A percentile compares a stretch with the other conserved stretches of the same genome.
These are phyloP conservation scores for Entomobrya multifasciata DNA, from an alignment of 2,888 invertebrate species.

Conservation along the genomic window DNA sequence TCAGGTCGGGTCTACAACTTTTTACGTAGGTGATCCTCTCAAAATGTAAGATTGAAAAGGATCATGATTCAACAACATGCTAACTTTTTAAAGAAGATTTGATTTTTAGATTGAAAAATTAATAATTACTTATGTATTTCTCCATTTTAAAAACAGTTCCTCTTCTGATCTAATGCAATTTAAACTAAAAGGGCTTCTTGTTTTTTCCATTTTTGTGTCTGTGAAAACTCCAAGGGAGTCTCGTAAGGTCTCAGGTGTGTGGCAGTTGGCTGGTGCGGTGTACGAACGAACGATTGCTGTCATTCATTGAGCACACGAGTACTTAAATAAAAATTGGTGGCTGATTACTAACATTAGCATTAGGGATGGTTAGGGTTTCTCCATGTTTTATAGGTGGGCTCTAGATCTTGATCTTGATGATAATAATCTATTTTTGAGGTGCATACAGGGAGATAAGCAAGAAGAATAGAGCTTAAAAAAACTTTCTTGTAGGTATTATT, in stretches of 20 bases:
- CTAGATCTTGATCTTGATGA: neutral
- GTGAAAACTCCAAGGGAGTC: conserved; percentile 40
- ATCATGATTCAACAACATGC: conserved; percentile 56
- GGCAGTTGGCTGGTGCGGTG: conserved; percentile 19
- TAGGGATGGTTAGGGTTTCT: conserved; percentile 59
- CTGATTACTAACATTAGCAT: conserved; percentile 63
- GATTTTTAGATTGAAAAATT: conserved; percentile 50
- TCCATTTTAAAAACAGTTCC: conserved; percentile 24
- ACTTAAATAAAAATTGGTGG: conserved; percentile 63
- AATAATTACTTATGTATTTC: conserved; percentile 47
- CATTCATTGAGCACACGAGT: conserved; percentile 64
- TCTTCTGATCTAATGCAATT: neutral
- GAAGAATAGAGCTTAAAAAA: neutral
- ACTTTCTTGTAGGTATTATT: conserved; percentile 4
- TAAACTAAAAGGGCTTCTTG: conserved; percentile 21
- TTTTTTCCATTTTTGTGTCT: conserved; percentile 2
- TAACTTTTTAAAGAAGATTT: neutral
- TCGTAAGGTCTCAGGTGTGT: neutral
- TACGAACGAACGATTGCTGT: conserved; percentile 33
- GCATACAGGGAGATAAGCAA: conserved; percentile 9
- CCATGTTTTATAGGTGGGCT: conserved; percentile 3
- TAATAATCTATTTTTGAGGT: neutral
- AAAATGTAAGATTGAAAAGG: conserved; percentile 37
- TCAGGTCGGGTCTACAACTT: conserved; percentile 66
- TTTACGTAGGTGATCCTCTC: conserved; percentile 62